These are phyloP conservation scores for Amphibalanus amphitrite DNA, from an alignment of 1,140 invertebrate species.

Conservation along the genomic window DNA sequence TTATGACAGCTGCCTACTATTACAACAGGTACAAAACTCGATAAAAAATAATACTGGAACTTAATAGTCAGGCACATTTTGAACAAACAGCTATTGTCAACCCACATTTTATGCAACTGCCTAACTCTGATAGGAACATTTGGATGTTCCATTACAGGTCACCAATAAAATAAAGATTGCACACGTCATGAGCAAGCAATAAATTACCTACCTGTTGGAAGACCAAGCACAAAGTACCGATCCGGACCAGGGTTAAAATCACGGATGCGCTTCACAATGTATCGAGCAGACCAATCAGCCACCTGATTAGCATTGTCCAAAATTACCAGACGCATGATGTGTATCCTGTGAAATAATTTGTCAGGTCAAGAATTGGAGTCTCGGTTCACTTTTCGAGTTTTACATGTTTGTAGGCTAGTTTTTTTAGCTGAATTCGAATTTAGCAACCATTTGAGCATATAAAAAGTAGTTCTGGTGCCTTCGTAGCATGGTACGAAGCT, in stretches of 20 bases:
- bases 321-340: constrained; percentile 91
- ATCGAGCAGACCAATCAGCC: constrained; percentile 86
- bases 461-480: too few species aligned
- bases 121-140: neutral
- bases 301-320: constrained; percentile 65
- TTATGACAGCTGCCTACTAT: too few species aligned
- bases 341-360: too few species aligned
- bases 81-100: neutral
- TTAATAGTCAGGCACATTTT: neutral
- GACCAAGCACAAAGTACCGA: constrained; percentile 79
- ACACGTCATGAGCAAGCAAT: neutral
- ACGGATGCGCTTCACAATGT: constrained; percentile 82
- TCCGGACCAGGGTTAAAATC: constrained; percentile 72
- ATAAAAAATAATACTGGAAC: constrained; percentile 6
- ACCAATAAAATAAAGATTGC: constrained; percentile 2
- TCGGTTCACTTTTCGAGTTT: too few species aligned
- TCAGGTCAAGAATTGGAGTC: too few species aligned
- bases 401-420: too few species aligned
- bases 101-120: neutral
- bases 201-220: constrained; percentile 65
- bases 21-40: neutral
- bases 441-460: too few species aligned
- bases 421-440: too few species aligned
- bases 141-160: neutral
- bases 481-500: too few species aligned